Evolutionary conservation across 1,140 invertebrate genomes (phyloP).

Genomic region (Drosophila virilis): DNA sequence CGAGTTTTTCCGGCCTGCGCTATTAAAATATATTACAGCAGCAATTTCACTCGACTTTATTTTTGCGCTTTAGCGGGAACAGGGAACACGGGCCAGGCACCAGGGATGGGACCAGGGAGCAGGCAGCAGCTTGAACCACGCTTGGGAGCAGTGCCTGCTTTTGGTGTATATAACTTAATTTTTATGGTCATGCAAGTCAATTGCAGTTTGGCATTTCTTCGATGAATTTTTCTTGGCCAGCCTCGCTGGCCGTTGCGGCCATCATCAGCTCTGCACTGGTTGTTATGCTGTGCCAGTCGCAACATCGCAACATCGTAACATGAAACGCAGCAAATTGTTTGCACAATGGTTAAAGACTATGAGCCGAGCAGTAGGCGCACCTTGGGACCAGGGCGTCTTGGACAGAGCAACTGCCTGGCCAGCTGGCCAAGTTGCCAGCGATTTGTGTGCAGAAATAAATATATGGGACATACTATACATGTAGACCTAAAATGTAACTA

Average conservation of each 20-base stretch:
- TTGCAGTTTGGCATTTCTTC: conserved; percentile 81
- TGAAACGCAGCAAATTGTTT: conserved; percentile 69
- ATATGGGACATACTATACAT: conserved; percentile 24
- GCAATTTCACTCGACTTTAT: conserved; percentile 77
- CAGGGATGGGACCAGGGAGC: not conserved
- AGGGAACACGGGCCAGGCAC: not conserved
- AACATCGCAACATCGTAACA: conserved; percentile 56
- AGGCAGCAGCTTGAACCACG: conserved; percentile 20
- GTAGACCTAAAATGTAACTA: conserved; percentile 29
- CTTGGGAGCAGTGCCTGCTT: conserved; percentile 9
- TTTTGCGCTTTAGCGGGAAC: conserved; percentile 65
- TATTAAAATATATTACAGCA: conserved; percentile 81
- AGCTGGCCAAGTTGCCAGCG: conserved; percentile 6
- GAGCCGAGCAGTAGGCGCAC: conserved; percentile 15
- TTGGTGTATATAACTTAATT: conserved; percentile 80
- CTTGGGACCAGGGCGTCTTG: conserved; percentile 5
- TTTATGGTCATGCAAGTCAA: conserved; percentile 82
- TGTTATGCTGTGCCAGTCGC: conserved; percentile 32
- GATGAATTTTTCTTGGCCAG: conserved; percentile 56
- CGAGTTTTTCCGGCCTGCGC: conserved; percentile 65
- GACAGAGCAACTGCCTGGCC: not conserved
- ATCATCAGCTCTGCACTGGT: conserved; percentile 48
- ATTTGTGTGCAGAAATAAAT: conserved; percentile 25
- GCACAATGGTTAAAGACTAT: conserved; percentile 63
- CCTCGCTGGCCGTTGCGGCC: conserved; percentile 30